Evolutionary conservation across 2,113 vertebrate genomes (phyloP).

Genomic region (Lamprologus callipterus): DNA sequence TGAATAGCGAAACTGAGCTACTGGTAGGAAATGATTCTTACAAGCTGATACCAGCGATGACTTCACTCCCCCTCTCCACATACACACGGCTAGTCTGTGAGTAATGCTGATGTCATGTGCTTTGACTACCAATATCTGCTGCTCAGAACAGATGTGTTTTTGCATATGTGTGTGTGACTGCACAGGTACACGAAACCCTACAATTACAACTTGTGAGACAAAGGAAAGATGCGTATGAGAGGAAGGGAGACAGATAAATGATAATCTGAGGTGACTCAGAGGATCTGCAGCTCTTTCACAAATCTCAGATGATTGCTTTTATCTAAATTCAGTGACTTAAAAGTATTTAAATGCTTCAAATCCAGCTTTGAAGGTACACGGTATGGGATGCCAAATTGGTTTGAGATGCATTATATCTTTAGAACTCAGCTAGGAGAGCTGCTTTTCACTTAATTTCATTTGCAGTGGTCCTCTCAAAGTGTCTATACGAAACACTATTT

Average conservation of each 20-base stretch:
- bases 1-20: background rate
- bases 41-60: conserved; percentile 31
- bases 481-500: background rate
- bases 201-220: conserved; percentile 13
- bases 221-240: background rate
- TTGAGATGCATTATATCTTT: background rate
- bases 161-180: background rate
- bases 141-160: conserved; percentile 47
- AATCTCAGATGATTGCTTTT: background rate
- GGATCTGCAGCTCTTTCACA: background rate
- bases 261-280: background rate
- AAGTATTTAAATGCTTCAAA: background rate
- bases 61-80: conserved; percentile 1
- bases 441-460: background rate
- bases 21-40: conserved; percentile 31
- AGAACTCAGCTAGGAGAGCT: background rate
- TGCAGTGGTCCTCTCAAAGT: background rate
- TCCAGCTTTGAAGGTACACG: background rate
- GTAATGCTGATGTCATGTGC: conserved; percentile 62
- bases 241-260: background rate
- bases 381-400: background rate
- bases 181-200: conserved; percentile 20
- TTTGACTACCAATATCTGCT: conserved; percentile 39
- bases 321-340: background rate
- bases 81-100: conserved; percentile 22